A percentile compares a stretch with the other conserved stretches of the same genome.
phyloP scores from a whole-genome alignment of 2,888 invertebrate genomes.

The Oscheius sp. region DNA sequence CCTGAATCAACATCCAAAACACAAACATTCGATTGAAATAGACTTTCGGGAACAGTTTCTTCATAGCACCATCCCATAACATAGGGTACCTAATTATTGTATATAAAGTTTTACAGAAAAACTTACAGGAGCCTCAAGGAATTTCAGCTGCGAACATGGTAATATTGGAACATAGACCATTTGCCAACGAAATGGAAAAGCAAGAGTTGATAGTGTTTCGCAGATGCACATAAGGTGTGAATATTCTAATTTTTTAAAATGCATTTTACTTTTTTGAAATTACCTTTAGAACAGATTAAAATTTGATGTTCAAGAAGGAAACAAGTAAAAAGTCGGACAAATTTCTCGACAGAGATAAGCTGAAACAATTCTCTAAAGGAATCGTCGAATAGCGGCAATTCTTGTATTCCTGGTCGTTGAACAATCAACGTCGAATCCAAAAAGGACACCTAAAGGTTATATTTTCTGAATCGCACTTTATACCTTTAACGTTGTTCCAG shows the following conservation, averaged over 20 bases:
- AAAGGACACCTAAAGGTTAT: slow-evolving; percentile 40
- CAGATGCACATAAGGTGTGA: slow-evolving; percentile 95
- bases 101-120: not conserved
- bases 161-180: slow-evolving; percentile 98
- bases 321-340: slow-evolving; percentile 91
- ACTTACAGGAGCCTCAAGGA: slow-evolving; percentile 87
- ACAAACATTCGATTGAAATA: slow-evolving; percentile 82
- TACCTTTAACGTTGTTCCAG: slow-evolving; percentile 84
- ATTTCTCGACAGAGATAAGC: slow-evolving; percentile 88
- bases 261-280: slow-evolving; percentile 40
- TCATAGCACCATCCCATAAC: slow-evolving; percentile 86
- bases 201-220: slow-evolving; percentile 86
- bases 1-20: slow-evolving; percentile 94
- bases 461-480: too few species aligned
- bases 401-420: slow-evolving; percentile 74
- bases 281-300: slow-evolving; percentile 88
- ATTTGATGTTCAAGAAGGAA: slow-evolving; percentile 95
- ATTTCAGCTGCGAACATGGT: slow-evolving; percentile 84
- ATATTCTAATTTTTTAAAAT: slow-evolving; percentile 18
- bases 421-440: slow-evolving; percentile 57
- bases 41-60: slow-evolving; percentile 62
- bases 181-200: slow-evolving; percentile 96
- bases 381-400: slow-evolving; percentile 93
- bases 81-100: slow-evolving; percentile 81
- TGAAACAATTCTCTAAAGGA: slow-evolving; percentile 85